Evolutionary conservation across 1,140 invertebrate species (phyloP).

Genomic region (Sycophila sp.): DNA sequence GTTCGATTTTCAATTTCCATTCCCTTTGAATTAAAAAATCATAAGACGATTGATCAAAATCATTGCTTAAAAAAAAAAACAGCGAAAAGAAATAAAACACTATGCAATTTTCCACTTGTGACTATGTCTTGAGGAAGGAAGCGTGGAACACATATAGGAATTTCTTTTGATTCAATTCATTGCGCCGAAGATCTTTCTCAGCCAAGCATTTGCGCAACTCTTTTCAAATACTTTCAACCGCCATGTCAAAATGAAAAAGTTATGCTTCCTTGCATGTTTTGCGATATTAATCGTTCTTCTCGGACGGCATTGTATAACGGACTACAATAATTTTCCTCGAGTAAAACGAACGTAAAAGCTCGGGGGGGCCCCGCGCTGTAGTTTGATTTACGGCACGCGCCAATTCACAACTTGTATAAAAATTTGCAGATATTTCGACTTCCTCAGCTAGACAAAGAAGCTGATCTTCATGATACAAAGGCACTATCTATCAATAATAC

Average conservation of each 20-base stretch:
- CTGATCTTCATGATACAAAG: no score
- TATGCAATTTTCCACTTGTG: no score
- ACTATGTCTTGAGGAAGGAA: neutral
- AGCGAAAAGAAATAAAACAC: no score
- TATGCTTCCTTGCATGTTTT: slow-evolving; percentile 11
- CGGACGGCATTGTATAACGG: neutral
- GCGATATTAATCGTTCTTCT: neutral
- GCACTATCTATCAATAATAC: no score
- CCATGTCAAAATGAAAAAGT: neutral
- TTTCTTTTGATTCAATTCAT: neutral
- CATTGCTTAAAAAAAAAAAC: no score
- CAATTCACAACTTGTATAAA: neutral
- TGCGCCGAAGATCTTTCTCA: neutral
- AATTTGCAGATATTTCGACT: neutral
- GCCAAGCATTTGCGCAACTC: neutral
- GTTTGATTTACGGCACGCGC: slow-evolving; percentile 10
- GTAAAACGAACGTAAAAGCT: slow-evolving; percentile 16
- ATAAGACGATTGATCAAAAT: no score
- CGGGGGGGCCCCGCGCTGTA: neutral
- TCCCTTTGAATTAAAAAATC: no score
- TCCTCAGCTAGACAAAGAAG: no score
- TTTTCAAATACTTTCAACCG: neutral
- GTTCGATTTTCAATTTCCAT: slow-evolving; percentile 1
- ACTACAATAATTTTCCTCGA: slow-evolving; percentile 11
- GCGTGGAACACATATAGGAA: neutral